phyloP scores from a whole-genome alignment of 2,113 vertebrate species.

The Psilopsiagon aymara region DNA sequence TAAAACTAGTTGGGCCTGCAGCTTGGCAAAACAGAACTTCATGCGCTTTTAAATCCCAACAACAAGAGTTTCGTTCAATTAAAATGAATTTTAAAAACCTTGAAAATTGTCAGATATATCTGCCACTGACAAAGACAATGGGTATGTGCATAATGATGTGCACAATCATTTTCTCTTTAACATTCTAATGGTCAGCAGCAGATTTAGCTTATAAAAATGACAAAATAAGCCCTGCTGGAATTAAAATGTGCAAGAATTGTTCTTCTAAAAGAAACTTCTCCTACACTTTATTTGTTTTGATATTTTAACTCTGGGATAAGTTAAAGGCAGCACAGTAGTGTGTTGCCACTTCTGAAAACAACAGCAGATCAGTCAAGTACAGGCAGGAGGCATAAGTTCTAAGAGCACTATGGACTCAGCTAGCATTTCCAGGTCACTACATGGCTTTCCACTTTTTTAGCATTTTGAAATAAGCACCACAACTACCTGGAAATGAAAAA shows the following conservation, averaged over 20 bases:
- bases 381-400: fast-evolving
- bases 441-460: neutral
- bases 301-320: neutral
- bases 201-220: neutral
- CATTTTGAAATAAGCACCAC: neutral
- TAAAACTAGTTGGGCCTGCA: neutral
- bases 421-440: neutral
- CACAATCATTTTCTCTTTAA: neutral
- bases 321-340: neutral
- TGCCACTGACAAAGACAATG: neutral
- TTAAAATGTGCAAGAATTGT: neutral
- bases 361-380: neutral
- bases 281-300: neutral
- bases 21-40: neutral
- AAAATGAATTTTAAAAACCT: neutral
- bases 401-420: neutral
- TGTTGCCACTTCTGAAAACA: neutral
- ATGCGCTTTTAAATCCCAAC: neutral
- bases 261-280: neutral
- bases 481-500: neutral
- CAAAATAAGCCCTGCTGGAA: neutral
- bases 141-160: neutral
- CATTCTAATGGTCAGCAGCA: neutral
- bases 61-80: neutral
- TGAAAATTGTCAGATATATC: neutral